A percentile compares a stretch with the other conserved stretches of the same genome.
Evolutionary conservation across 2,888 invertebrate genomes (phyloP).

Genomic region (Heteromyza rotundicornis): DNA sequence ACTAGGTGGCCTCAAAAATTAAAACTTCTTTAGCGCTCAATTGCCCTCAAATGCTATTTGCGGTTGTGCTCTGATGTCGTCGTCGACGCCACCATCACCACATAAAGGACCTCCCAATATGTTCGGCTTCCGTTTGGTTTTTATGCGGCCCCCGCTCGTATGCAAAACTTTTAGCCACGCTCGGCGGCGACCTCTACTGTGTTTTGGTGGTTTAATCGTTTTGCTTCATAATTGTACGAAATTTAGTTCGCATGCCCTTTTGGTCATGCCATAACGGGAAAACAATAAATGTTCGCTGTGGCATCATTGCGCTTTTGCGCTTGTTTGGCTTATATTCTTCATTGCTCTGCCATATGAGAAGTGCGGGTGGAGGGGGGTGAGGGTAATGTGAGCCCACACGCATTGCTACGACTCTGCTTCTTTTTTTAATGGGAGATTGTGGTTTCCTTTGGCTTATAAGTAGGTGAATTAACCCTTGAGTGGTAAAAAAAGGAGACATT

Average conservation of each 20-base stretch:
- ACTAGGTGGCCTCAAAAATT: background rate
- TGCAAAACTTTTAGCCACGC: background rate
- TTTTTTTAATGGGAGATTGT: too few species aligned
- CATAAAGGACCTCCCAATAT: slow-evolving; percentile 15
- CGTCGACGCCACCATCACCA: background rate
- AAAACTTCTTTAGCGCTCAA: background rate
- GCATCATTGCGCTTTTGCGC: too few species aligned
- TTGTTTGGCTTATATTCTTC: too few species aligned
- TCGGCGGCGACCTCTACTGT: slow-evolving; percentile 1
- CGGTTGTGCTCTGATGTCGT: slow-evolving; percentile 35
- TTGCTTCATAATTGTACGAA: slow-evolving; percentile 53
- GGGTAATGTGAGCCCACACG: too few species aligned
- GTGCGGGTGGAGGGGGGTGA: too few species aligned
- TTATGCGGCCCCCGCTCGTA: slow-evolving; percentile 21
- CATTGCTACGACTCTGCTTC: too few species aligned
- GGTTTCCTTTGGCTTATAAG: too few species aligned
- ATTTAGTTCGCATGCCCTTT: slow-evolving; percentile 56
- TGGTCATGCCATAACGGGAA: slow-evolving; percentile 49
- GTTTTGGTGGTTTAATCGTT: slow-evolving; percentile 2
- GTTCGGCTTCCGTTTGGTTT: slow-evolving; percentile 43
- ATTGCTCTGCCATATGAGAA: too few species aligned
- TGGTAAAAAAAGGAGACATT: too few species aligned
- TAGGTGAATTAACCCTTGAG: too few species aligned
- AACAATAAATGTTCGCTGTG: slow-evolving; percentile 48
- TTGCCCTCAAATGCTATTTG: slow-evolving; percentile 25